These are phyloP conservation scores for Platycheirus albimanus DNA, from an alignment of 2,888 invertebrate species.

Conservation along the genomic window DNA sequence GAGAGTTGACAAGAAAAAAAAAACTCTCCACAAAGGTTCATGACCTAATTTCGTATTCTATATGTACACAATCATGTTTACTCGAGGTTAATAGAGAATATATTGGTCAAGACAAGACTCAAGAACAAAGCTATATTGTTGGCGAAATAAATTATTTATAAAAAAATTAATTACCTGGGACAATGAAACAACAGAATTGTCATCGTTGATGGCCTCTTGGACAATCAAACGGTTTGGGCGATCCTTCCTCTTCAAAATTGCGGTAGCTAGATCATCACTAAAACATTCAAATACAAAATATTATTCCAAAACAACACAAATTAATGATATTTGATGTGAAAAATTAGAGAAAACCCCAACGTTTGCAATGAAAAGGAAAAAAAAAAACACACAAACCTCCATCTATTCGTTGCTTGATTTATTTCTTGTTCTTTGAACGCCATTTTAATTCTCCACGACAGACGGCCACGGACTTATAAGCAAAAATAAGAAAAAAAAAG, in stretches of 20 bases:
- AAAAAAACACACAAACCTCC: slow-evolving; percentile 54
- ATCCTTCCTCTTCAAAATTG: slow-evolving; percentile 98
- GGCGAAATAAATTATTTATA: no score
- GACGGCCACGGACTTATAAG: slow-evolving; percentile 44
- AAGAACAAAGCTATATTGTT: not conserved
- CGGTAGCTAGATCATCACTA: slow-evolving; percentile 97
- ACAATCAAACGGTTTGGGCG: slow-evolving; percentile 99
- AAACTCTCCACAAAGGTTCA: slow-evolving; percentile 45
- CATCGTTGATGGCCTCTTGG: slow-evolving; percentile 99
- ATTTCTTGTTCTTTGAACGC: slow-evolving; percentile 63
- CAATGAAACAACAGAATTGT: slow-evolving; percentile 98
- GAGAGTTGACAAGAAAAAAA: slow-evolving; percentile 7
- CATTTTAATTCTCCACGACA: slow-evolving; percentile 59
- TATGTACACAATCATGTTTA: slow-evolving; percentile 14
- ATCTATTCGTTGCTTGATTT: slow-evolving; percentile 49
- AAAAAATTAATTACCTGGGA: slow-evolving; percentile 88
- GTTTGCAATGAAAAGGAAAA: not conserved
- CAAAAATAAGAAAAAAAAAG: slow-evolving; percentile 10
- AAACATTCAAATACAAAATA: slow-evolving; percentile 75
- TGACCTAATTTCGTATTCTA: slow-evolving; percentile 50
- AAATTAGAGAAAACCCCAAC: slow-evolving; percentile 10
- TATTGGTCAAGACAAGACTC: no score
- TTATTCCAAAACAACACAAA: not conserved
- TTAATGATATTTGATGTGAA: slow-evolving; percentile 6
- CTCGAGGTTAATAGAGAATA: not conserved